Conservation (phyloP, 35 echinoderm and acorn worm species). For the Anneissia japonica region DNA sequence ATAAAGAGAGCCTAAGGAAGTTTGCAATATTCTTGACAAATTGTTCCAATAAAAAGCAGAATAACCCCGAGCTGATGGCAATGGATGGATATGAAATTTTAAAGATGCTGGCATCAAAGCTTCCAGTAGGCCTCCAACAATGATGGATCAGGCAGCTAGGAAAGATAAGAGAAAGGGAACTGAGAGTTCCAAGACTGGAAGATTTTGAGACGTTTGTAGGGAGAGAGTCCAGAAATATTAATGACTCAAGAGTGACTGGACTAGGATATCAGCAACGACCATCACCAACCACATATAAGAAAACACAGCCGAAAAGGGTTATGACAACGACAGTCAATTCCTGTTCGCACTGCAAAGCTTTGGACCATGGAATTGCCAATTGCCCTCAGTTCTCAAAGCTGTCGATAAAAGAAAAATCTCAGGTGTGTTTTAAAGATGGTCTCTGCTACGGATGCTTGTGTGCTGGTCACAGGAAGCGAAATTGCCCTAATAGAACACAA, state of each 20-base stretch:
- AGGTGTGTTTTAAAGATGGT: no score
- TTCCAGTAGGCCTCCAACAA: constrained; percentile 33
- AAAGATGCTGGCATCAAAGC: constrained; percentile 21
- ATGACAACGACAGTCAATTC: no score
- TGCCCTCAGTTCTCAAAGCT: no score
- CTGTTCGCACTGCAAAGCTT: no score
- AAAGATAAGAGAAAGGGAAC: constrained; percentile 6
- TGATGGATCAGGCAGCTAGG: constrained; percentile 35
- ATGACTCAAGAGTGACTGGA: constrained; percentile 21
- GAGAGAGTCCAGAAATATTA: constrained; percentile 28
- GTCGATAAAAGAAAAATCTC: no score
- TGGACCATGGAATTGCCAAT: no score
- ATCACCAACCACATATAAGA: no score
- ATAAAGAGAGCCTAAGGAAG: constrained; percentile 19
- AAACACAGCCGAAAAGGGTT: no score
- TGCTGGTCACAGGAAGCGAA: no score
- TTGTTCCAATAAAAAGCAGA: constrained; percentile 24
- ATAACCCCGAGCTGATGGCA: constrained; percentile 25
- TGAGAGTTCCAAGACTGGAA: constrained; percentile 15
- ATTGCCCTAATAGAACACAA: no score
- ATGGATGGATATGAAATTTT: constrained; percentile 38
- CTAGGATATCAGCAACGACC: constrained; percentile 14
- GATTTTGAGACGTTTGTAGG: constrained; percentile 55
- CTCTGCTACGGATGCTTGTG: no score
- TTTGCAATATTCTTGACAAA: constrained; percentile 45